Evolutionary conservation across 2,113 vertebrate genomes (phyloP), one percentile per base, ranked within the genome.

Genomic region (Tupaia chinensis): DNA sequence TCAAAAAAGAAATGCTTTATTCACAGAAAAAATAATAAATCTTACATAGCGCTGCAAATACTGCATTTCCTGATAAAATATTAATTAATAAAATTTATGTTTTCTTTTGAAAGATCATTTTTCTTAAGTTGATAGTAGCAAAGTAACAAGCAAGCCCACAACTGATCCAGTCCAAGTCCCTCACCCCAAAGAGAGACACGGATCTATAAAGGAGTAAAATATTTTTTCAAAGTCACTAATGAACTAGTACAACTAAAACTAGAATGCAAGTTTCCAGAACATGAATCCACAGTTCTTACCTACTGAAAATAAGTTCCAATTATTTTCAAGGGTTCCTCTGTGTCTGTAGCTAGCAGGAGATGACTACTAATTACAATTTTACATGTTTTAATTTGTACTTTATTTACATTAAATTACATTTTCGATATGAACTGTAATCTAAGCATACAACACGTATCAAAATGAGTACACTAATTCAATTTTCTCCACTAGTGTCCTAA

Each of bases 331-430:
- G 87, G 20, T 90, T 60, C 12, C 1, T 76, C 79, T 95, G n/a
- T 78, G 1, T 63, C 63, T 91, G 1, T 32, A 79, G 12, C 3
- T 15, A 90, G 54, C 58, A 89, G 19, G 20, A 54, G 15, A 83
- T 81, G 34, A 53, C 29, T 91, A 70, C 60, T 89, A 82, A 89
- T 79, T 82, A 68, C 58, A 92, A 90, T 85, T 94, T 73, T 78
- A 74, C 9, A 60, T 65, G 86, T 80, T 58, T 66, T 82, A 91
- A 91, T 79, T 78, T 94, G 1, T 15, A 94, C 0, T 72, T 81
- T 80, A 72, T 86, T 96, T 92, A 78, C 15, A 83, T 74, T 87
- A 78, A 95, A 44, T 88, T 70, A 34, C 9, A 86, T 80, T 95
- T 81, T 91, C 86, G 20, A n/a, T 89, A 79, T 74, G 9, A 81